Base-by-base conservation (phyloP, 2,797 vertebrate genomes). In the Denticeps clupeoides region DNA sequence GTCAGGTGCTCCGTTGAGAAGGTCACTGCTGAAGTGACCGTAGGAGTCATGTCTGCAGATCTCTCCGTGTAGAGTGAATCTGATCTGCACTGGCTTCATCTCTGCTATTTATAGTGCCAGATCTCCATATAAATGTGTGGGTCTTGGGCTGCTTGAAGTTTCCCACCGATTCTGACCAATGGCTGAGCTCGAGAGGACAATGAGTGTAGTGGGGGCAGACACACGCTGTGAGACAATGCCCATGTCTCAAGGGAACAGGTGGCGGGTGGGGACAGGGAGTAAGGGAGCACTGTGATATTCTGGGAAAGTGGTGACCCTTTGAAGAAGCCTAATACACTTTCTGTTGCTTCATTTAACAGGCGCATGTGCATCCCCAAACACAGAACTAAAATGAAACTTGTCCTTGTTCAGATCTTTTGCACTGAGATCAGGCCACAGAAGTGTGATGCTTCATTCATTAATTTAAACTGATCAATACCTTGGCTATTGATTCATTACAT, bases 71-170 rank as follows among this genome's bases (percentile, higher is more conserved):
- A 58, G 58, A 67, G 52, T 51, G 59, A 60, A 59, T 77, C 47
- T 69, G 65, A 63, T 67, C 50, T 66, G 46, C 71, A 65, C 15
- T 49, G 68, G 33, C 59, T 58, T 15, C 45, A 63, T 56, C 62
- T 53, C 61, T 72, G 64, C 65, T 88, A 78, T 86, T 84, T 92
- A 91, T 89, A 84, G 28, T 2, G 63, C 5, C 49, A 11, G 63
- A 72, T 74, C 71, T 73, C 71, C 82, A 82, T 87, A 78, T 78
- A 62, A 86, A 84, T 79, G 75, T 77, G 70, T 91, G 87, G 79
- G 83, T 81, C 71, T 78, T 19, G 52, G 67, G 75, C 54, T 58
- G 54, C 54, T 57, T 63, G 47, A 55, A 72, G 64, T 79, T 94
- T 92, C 89, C 83, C 89, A 35, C 33, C 35, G 7, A 35, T 15